Evolutionary conservation across 2,113 vertebrate species (phyloP), one percentile per base, ranked within the genome.

Genomic region (Pterocles gutturalis): DNA sequence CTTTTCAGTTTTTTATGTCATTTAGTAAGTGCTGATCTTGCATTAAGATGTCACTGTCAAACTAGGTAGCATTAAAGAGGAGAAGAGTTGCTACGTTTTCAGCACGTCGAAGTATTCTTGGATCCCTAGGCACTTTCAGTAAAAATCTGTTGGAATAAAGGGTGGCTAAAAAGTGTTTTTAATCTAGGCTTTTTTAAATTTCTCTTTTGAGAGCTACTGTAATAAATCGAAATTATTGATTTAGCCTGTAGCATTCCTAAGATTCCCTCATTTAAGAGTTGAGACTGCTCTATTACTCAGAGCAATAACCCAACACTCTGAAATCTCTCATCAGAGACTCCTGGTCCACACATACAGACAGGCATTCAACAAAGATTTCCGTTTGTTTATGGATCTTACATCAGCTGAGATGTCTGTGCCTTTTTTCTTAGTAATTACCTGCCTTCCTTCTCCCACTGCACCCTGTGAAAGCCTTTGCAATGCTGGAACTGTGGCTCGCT

Each of bases 161-260:
- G 77, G 92, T 89, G 93, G 87, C 71, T 96, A 92, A 95, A 97
- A 96, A 95, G 91, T 87, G 95, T 72, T 72, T 95, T 82, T 93
- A 92, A 97, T 97, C 90, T 79, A 58, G 61, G 77, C 57, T 84
- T 95, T 97, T 96, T 58, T 71, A 96, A 86, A 91, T 97, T 95
- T 97, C 80, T 95, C 91, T 97, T 97, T 94, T 90, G 75, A 96
- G 97, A 94, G 67, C 84, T 51, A 28, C 91, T 49, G 78, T 71
- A 83, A 57, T 97, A 96, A 97, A 96, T 96, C 77, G n/a, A 65
- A 90, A 49, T 86, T 95, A 96, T 97, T 97, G 96, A 97, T 97
- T 93, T 89, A 64, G 76, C 95, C 88, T 3, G 31, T n/a, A 83
- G 81, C 89, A 73, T 21, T 70, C 24, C 81, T 87, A 36, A 81